A percentile compares a stretch with the other conserved stretches of the same genome.
These are phyloP conservation scores for Podarcis lilfordi DNA, from an alignment of 2,797 vertebrate genomes.

Conservation along the genomic window DNA sequence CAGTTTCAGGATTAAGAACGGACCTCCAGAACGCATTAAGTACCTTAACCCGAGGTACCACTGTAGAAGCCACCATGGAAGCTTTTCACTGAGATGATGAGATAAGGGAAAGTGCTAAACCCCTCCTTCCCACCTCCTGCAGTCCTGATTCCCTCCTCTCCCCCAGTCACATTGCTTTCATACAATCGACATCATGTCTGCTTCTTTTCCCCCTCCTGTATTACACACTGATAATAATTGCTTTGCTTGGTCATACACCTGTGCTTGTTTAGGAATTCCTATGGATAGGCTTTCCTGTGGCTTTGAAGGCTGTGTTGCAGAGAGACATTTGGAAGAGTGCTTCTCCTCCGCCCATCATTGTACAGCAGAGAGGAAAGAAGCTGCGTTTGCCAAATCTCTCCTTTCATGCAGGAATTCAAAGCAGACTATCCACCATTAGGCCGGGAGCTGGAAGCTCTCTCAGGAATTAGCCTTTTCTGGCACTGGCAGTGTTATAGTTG, in stretches of 20 bases:
- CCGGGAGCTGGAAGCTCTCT: conserved; percentile 7
- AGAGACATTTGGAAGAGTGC: background rate
- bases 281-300: background rate
- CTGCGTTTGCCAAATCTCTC: background rate
- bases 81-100: background rate
- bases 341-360: background rate
- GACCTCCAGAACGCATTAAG: no score
- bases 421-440: background rate
- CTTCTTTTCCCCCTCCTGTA: background rate
- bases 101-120: background rate
- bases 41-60: no score
- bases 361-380: background rate
- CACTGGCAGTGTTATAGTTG: conserved; percentile 29
- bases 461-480: background rate
- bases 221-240: no score
- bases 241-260: background rate
- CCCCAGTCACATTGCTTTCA: background rate
- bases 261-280: background rate
- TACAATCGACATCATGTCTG: background rate
- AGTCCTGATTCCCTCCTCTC: background rate
- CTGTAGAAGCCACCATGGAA: no score
- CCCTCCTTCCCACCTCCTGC: background rate
- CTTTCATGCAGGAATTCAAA: conserved; percentile 6
- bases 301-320: background rate
- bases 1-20: no score